Base-by-base conservation (phyloP, 2,888 invertebrate species). In the Noctua janthina region DNA sequence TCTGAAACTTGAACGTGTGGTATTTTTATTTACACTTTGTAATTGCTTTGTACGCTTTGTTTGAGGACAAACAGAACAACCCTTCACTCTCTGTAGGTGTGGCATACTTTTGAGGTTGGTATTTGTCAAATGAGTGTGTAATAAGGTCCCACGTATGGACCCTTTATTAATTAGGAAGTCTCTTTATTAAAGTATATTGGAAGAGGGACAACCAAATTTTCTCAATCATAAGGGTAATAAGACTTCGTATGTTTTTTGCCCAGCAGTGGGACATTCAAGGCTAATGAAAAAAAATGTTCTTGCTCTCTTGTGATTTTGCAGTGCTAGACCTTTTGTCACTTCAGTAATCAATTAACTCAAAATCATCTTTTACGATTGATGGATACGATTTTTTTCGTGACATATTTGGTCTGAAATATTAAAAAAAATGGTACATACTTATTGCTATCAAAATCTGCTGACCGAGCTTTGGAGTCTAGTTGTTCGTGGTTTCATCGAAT, bases 1-100 rank as follows among this genome's bases (percentile, higher is more conserved):
- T 90, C 79, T 81, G 76, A 49, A 83, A 88, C 86, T 89, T 81
- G 82, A 78, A 76, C 68, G 81, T 66, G 74, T 29, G 59, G 46
- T 35, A 46, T 43, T 85, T 88, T 85, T 83, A 80, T 86, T 86
- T 74, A 69, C 56, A 77, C 66, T 79, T 77, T 76, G 74, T 82
- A 81, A 84, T 76, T 87, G 71, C 75, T 85, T 73, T 74, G 29
- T 66, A 62, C 49, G 17, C 43, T 69, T 78, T 87, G 74, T 85
- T 78, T 64, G 39, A 29, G 46, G 29, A 70, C 17, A 69, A 78
- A 82, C 17, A 73, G n/a, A 56, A 64, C 11, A 73, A 71, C 64
- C 29, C 56, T 74, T 29, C 23, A 35, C 15, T 56, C 17, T 43
- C 4, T 62, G 43, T 66, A 56, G 78, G 43, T 56, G 76, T 54